Base-by-base conservation (phyloP, 2,113 vertebrate species). In the Meriones unguiculatus region DNA sequence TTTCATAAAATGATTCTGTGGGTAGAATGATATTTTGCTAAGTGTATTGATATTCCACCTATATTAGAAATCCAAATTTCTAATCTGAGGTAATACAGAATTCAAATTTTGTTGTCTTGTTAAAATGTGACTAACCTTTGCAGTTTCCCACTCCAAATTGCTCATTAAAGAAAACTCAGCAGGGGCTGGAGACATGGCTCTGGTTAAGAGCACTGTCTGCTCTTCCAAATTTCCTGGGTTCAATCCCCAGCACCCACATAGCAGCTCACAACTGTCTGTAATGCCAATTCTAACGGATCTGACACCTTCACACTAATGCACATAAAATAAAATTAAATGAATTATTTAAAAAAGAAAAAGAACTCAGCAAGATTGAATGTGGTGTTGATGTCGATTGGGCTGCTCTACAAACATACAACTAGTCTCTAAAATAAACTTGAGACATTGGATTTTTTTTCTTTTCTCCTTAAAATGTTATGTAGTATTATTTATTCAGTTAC, bases 381-480 rank as follows among this genome's bases (percentile, higher is more conserved):
- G 91, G 50, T 93, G 52, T 95, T 84, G 64, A 22, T 84, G 69
- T 50, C 67, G 17, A 9, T 30, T 94, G 69, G 46, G 17, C 28
- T 94, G 86, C 24, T 87, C 7, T 78, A 4, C n/a, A 95, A 70
- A 54, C 25, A 70, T 20, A 84, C 73, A 90, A 20, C 80, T 84
- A 86, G 86, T 87, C 94, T 95, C 57, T 89, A 86, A 88, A 93
- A n/a, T 81, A 35, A 76, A 75, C 87, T 50, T 78, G 65, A 85
- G 84, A 73, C 3, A 46, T 72, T 87, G 32, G 32, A 69, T 92
- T 96, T 92, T 88, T 89, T 92, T 84, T 92, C 95, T 92, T 88
- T 62, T 89, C 90, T 84, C 30, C 13, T 50, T 67, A 86, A 52
- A 69, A 52, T 32, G 4, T 84, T 94, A 38, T 64, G 38, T 76